Evolutionary conservation across 2,888 invertebrate genomes (phyloP), one percentile per base, ranked within the genome.

Genomic region (Lampropteryx suffumata): DNA sequence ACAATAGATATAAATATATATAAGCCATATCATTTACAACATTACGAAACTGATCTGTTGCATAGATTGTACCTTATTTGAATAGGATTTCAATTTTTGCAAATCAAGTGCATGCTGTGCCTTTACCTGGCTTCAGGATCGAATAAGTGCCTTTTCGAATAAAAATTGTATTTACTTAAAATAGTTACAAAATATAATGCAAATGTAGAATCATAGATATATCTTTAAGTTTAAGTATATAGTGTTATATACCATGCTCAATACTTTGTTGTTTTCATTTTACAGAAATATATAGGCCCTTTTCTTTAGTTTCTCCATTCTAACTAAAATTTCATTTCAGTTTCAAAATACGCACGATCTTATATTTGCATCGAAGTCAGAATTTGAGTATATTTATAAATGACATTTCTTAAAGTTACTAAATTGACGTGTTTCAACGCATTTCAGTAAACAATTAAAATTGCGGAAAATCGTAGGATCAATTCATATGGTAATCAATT

Each of bases 71-170:
- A 36, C 34, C 11, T 37, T 14, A 26, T 29, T 28, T 50, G 12
- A 14, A 13, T 55, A 39, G 14, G 43, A 26, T 26, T 24, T 17
- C 10, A 27, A 11, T 37, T 26, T 51, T 34, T 46, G 14, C 30
- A 49, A 49, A 37, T 44, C 21, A 13, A 30, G 26, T 11, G 44
- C 32, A 32, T 27, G 1, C 21, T 2, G 50, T 54, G 54, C 54
- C 54, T 54, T 54, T 27, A 32, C 29, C 42, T 45, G 39, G 27
- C 17, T 29, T 30, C 39, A 35, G 40, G 13, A 35, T 39, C 5
- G 12, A 44, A 43, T 37, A 41, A 51, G 61, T 62, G 62, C 59
- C 62, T 59, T 62, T 62, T 51, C 40, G 21, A 54, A 45, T 54
- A 44, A 44, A 34, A 57, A 56, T 50, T 48, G 40, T 55, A 53